phyloP scores from a whole-genome alignment of 2,888 invertebrate species.

The Halocaridina rubra region DNA sequence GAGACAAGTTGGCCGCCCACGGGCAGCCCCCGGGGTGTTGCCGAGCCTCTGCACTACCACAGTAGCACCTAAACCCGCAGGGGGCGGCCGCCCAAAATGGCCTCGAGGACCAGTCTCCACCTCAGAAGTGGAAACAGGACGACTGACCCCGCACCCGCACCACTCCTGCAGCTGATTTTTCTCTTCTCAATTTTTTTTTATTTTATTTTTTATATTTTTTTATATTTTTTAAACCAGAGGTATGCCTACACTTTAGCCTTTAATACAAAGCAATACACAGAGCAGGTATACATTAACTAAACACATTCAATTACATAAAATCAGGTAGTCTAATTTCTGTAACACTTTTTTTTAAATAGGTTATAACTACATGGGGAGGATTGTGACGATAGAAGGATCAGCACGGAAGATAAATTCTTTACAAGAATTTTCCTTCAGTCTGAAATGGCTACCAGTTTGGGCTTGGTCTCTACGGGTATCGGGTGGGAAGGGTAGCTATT shows the following conservation, averaged over 20 bases:
- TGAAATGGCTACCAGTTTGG: constrained; percentile 59
- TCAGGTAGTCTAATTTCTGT: constrained; percentile 59
- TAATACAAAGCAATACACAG: constrained; percentile 62
- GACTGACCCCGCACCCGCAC: constrained; percentile 49
- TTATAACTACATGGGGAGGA: constrained; percentile 60
- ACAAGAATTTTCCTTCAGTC: constrained; percentile 48
- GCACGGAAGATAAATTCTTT: constrained; percentile 34
- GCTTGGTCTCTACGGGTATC: constrained; percentile 53
- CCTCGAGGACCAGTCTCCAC: constrained; percentile 16
- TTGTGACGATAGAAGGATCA: constrained; percentile 60
- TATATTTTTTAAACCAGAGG: constrained; percentile 46
- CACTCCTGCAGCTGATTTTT: constrained; percentile 57
- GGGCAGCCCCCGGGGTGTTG: constrained; percentile 55
- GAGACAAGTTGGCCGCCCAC: constrained; percentile 63
- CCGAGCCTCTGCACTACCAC: constrained; percentile 33
- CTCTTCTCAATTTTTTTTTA: constrained; percentile 53
- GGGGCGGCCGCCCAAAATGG: constrained; percentile 35
- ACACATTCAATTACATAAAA: constrained; percentile 62
- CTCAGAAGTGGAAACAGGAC: constrained; percentile 27
- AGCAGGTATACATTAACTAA: constrained; percentile 62
- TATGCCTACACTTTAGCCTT: constrained; percentile 62
- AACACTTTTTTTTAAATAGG: constrained; percentile 50
- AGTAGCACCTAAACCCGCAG: constrained; percentile 22
- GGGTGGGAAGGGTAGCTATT: constrained; percentile 21
- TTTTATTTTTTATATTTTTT: too few species aligned